Evolutionary conservation across 1,140 invertebrate genomes (phyloP), one percentile per base, ranked within the genome.

Genomic region (Copidosoma floridanum): DNA sequence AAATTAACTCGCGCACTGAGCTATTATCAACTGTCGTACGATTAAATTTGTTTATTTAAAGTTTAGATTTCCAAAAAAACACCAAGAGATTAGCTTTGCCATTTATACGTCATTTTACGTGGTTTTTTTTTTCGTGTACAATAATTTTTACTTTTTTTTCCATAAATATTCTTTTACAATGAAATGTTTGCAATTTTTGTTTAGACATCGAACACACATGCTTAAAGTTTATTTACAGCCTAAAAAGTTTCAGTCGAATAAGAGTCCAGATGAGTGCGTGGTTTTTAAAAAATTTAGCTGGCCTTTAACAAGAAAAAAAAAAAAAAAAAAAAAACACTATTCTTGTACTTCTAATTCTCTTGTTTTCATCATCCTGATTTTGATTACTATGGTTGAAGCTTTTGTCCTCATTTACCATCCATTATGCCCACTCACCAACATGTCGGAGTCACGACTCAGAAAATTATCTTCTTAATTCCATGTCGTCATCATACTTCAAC

Each of bases 161-260:
- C n/a, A n/a, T n/a, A 51, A 61, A 57, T 57, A 52, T 52, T 63
- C 48, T 67, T 70, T 70, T 71, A 68, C 74, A 76, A 71, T 77
- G 68, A 76, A 74, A 69, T 71, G 71, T 66, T 73, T 76, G 65
- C 32, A 29, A 75, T 74, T 73, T 75, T n/a, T n/a, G n/a, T n/a
- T 76, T 72, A 71, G 78, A 78, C 75, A 80, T 75, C 77, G 68
- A 79, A 80, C 76, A 80, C 78, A 78, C 75, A 78, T 79, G 72
- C 73, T 74, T 80, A 76, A n/a, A 72, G 57, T 72, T 76, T 79
- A 79, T 80, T 64, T 80, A 79, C 77, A 79, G 75, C 75, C 76
- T 78, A 78, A 71, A n/a, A n/a, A 77, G 68, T 75, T 77, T 79
- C 77, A 79, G 77, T 80, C 76, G 73, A 78, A 71, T 73, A 68